A percentile compares a stretch with the other conserved stretches of the same genome.
Conservation (phyloP, 2,113 vertebrate genomes). For the Limnothrissa miodon region DNA sequence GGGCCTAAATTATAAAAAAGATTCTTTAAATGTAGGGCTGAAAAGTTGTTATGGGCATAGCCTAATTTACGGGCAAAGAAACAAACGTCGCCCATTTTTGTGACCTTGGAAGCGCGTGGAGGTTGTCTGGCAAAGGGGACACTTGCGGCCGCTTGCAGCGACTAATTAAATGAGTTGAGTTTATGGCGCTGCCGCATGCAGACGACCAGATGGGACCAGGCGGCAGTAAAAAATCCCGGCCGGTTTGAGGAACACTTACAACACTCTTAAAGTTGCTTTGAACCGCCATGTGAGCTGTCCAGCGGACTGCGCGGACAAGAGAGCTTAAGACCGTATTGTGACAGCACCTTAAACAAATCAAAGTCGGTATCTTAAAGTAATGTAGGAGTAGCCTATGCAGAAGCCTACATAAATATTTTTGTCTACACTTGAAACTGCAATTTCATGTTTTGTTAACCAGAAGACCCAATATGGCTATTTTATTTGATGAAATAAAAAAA, state of each 20-base stretch:
- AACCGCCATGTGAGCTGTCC: constrained; percentile 19
- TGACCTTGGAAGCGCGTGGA: constrained; percentile 49
- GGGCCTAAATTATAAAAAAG: background rate
- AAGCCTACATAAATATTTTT: background rate
- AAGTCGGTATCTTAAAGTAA: background rate
- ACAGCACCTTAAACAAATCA: constrained; percentile 19
- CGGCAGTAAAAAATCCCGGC: constrained; percentile 52
- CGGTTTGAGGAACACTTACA: constrained; percentile 55
- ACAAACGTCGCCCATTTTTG: background rate
- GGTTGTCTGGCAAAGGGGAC: constrained; percentile 34
- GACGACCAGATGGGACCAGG: constrained; percentile 59
- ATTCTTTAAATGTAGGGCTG: background rate
- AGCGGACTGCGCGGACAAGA: background rate
- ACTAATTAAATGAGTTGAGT: constrained; percentile 58
- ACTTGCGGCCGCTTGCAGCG: constrained; percentile 15
- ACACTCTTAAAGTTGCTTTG: constrained; percentile 43
- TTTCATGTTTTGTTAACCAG: background rate
- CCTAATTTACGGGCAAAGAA: background rate
- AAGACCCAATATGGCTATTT: background rate
- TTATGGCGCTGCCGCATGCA: constrained; percentile 53
- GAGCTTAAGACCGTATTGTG: constrained; percentile 9
- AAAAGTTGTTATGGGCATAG: background rate
- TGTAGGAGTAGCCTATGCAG: background rate
- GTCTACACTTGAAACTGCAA: background rate
- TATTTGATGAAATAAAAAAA: background rate